A percentile compares a stretch with the other conserved stretches of the same genome.
These are phyloP conservation scores for Spialia ferax DNA, from an alignment of 2,888 invertebrate genomes.

Conservation along the genomic window DNA sequence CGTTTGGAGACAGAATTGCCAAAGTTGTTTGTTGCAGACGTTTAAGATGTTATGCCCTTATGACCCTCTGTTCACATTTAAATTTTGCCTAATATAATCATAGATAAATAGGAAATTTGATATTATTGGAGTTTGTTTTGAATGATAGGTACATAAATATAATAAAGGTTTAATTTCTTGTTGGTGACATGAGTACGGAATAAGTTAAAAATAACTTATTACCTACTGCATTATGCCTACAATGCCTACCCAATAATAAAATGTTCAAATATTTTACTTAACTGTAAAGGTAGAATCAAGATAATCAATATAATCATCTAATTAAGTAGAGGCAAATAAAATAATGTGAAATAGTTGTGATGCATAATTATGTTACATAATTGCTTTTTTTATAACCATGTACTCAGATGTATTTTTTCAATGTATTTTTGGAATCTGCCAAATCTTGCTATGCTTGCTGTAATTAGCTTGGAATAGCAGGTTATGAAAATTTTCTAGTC, in stretches of 20 bases:
- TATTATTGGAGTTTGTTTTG: too few species aligned
- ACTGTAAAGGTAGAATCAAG: background rate
- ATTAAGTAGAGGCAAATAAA: too few species aligned
- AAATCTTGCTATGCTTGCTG: constrained; percentile 58
- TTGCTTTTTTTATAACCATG: constrained; percentile 9
- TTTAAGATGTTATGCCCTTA: constrained; percentile 53
- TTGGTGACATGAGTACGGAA: background rate
- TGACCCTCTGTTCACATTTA: background rate
- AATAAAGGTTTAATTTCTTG: too few species aligned
- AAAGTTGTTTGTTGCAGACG: constrained; percentile 87
- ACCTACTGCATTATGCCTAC: too few species aligned
- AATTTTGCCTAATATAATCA: background rate
- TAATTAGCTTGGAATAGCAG: constrained; percentile 58
- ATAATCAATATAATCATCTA: background rate
- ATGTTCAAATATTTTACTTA: background rate
- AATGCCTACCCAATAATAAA: background rate
- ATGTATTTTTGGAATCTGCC: constrained; percentile 46
- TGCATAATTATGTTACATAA: background rate
- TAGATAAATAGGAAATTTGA: background rate
- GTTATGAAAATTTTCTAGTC: constrained; percentile 42
- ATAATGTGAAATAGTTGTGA: background rate
- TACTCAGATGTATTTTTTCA: constrained; percentile 23
- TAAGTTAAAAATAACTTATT: background rate
- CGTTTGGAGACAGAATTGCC: constrained; percentile 91
- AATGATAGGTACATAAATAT: too few species aligned